phyloP scores from a whole-genome alignment of 2,888 invertebrate species.

The Eueremaeus valkanovi region DNA sequence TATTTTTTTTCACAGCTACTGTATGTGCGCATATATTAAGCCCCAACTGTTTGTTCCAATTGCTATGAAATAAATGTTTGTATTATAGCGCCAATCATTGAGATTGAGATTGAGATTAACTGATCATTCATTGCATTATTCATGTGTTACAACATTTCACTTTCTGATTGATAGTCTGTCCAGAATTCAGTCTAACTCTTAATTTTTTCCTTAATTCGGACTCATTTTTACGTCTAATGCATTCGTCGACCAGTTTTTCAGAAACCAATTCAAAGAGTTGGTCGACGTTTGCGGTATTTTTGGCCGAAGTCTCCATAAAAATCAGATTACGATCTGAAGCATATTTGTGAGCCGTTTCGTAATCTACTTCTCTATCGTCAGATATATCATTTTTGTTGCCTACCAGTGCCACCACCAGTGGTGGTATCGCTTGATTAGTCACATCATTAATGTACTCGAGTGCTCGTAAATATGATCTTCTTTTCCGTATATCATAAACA shows the following conservation, averaged over 20 bases:
- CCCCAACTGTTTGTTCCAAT: too few species aligned
- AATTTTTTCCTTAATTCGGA: not conserved
- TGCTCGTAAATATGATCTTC: not conserved
- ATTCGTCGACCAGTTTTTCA: not conserved
- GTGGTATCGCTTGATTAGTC: not conserved
- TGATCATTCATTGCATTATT: too few species aligned
- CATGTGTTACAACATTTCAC: not conserved
- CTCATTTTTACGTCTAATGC: not conserved
- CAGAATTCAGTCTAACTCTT: not conserved
- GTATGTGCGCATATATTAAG: too few species aligned
- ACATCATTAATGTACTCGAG: not conserved
- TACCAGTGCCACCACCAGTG: not conserved
- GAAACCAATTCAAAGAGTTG: slow-evolving; percentile 7
- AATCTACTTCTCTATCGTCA: not conserved
- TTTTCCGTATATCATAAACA: slow-evolving; percentile 10
- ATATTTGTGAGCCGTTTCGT: not conserved
- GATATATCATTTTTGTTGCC: not conserved
- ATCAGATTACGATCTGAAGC: not conserved
- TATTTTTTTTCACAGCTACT: too few species aligned
- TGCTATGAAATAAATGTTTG: too few species aligned
- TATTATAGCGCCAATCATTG: too few species aligned
- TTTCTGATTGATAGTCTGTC: not conserved
- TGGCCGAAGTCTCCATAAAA: slow-evolving; percentile 16
- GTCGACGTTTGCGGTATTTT: not conserved
- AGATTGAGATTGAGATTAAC: too few species aligned